Evolutionary conservation across 2,113 vertebrate species (phyloP).

Genomic region (Heterochromis multidens): DNA sequence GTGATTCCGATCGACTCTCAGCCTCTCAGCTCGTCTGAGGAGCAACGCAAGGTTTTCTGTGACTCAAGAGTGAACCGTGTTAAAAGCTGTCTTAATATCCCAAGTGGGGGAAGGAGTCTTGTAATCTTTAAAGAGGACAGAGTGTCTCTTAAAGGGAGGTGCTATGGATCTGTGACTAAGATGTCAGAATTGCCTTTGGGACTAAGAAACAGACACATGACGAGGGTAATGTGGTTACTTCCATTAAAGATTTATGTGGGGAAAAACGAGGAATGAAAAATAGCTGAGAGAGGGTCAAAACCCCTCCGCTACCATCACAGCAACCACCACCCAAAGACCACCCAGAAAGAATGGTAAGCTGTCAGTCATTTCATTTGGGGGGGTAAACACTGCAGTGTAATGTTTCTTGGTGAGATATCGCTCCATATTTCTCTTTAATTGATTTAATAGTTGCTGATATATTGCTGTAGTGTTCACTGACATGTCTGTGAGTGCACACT

Average conservation of each 20-base stretch:
- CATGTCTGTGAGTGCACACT: neutral
- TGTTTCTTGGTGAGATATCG: conserved; percentile 18
- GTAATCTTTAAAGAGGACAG: conserved; percentile 14
- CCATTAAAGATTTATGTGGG: conserved; percentile 42
- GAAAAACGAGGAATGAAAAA: conserved; percentile 41
- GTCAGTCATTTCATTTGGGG: conserved; percentile 63
- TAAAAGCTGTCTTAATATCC: conserved; percentile 13
- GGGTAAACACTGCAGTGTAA: conserved; percentile 37
- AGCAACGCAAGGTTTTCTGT: neutral
- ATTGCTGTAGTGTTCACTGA: neutral
- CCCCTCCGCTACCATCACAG: neutral
- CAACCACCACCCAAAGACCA: conserved; percentile 58
- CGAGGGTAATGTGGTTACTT: conserved; percentile 22
- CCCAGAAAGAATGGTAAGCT: conserved; percentile 61
- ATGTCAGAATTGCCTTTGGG: conserved; percentile 23
- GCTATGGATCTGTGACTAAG: neutral
- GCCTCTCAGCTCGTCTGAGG: neutral
- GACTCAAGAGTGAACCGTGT: neutral
- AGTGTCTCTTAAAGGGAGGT: conserved; percentile 28
- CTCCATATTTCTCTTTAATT: conserved; percentile 2
- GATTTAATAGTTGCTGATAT: neutral
- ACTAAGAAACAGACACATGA: conserved; percentile 31
- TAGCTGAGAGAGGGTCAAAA: conserved; percentile 14
- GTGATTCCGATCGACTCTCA: neutral
- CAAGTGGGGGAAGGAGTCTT: neutral